These are phyloP conservation scores for Mya arenaria DNA, from an alignment of 1,140 invertebrate genomes.

Conservation along the genomic window DNA sequence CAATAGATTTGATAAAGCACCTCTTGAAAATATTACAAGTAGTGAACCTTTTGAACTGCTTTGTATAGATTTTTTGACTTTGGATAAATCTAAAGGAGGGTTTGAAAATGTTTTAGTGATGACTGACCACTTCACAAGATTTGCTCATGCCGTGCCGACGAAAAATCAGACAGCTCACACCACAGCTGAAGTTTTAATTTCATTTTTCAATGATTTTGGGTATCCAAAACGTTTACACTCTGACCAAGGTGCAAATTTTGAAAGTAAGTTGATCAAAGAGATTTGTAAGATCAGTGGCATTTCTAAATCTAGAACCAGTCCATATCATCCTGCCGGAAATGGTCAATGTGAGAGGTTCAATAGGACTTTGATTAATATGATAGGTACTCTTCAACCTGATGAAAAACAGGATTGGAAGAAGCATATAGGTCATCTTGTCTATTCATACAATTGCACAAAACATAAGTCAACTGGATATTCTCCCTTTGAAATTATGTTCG, in stretches of 20 bases:
- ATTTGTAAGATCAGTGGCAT: constrained; percentile 13
- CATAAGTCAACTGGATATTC: not conserved
- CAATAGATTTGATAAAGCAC: not conserved
- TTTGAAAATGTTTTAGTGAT: constrained; percentile 68
- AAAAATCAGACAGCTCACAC: constrained; percentile 50
- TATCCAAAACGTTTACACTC: constrained; percentile 38
- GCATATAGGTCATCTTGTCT: too few relatives aligned
- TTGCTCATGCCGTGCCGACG: constrained; percentile 57
- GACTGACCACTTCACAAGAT: constrained; percentile 60
- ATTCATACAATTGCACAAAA: constrained; percentile 3
- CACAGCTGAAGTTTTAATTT: constrained; percentile 56
- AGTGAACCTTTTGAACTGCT: not conserved
- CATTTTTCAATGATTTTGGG: constrained; percentile 57
- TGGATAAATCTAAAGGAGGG: constrained; percentile 54
- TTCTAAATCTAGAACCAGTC: constrained; percentile 14
- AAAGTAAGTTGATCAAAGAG: constrained; percentile 32
- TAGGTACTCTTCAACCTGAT: constrained; percentile 4
- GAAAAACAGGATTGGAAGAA: constrained; percentile 8
- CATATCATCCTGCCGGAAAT: constrained; percentile 29
- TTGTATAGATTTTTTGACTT: constrained; percentile 48
- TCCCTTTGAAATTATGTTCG: constrained; percentile 21
- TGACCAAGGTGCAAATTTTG: constrained; percentile 48
- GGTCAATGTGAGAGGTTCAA: constrained; percentile 45
- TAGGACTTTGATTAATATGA: constrained; percentile 40
- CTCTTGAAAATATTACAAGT: not conserved